Evolutionary conservation across 2,888 invertebrate species (phyloP).

Genomic region (Synergus umbraculus): DNA sequence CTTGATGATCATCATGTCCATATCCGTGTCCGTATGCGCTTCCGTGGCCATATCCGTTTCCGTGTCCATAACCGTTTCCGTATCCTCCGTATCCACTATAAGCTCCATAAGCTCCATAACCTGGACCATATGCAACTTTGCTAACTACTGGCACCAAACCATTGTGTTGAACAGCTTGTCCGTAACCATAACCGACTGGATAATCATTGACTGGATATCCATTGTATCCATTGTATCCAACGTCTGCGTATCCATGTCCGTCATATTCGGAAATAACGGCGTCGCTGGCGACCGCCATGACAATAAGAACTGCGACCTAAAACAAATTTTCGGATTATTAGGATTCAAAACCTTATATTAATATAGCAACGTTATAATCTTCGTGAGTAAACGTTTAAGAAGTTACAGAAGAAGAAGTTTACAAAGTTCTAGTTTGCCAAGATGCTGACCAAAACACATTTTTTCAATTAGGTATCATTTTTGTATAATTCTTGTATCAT

Average conservation of each 20-base stretch:
- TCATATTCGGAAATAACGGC: constrained; percentile 61
- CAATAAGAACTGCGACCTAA: constrained; percentile 54
- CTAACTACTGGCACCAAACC: constrained; percentile 52
- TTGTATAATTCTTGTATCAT: too few relatives aligned
- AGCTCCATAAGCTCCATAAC: constrained; percentile 52
- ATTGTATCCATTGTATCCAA: constrained; percentile 55
- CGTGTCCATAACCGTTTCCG: neutral
- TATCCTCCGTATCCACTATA: constrained; percentile 43
- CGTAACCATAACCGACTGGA: constrained; percentile 45
- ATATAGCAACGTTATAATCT: neutral
- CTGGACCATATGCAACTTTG: constrained; percentile 57
- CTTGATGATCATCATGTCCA: constrained; percentile 52
- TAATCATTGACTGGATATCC: constrained; percentile 43
- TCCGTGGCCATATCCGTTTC: constrained; percentile 29
- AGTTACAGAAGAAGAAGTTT: neutral
- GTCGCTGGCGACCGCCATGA: constrained; percentile 55
- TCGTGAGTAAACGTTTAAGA: neutral
- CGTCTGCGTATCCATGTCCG: constrained; percentile 50
- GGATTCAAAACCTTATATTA: too few relatives aligned
- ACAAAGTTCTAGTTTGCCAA: too few relatives aligned
- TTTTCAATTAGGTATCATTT: too few relatives aligned
- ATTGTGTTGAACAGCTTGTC: constrained; percentile 51
- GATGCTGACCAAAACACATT: too few relatives aligned
- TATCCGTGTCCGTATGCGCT: constrained; percentile 46
- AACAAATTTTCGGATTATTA: constrained; percentile 13